Evolutionary conservation across 2,113 vertebrate species (phyloP).

Genomic region (Perca flavescens): DNA sequence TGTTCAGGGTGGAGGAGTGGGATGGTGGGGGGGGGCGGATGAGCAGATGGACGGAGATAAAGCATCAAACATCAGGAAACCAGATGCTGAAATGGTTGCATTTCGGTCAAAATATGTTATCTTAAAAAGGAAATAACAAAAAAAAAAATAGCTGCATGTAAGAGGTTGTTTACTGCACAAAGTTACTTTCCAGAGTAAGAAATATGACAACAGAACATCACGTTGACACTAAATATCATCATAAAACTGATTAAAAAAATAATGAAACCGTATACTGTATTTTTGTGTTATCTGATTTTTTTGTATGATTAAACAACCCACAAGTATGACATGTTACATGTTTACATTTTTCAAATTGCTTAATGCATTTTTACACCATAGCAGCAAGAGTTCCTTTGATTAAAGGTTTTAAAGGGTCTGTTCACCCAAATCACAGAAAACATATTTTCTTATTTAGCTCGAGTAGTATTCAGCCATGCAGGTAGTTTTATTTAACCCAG

Average conservation of each 20-base stretch:
- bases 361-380: conserved; percentile 26
- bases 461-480: not conserved
- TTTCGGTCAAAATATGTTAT: not conserved
- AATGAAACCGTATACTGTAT: not conserved
- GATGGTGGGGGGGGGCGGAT: conserved; percentile 12
- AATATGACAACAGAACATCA: conserved; percentile 7
- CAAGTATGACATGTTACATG: not conserved
- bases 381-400: conserved; percentile 39
- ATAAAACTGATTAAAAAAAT: not conserved
- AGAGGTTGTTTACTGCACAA: not conserved
- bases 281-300: not conserved
- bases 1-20: conserved; percentile 29
- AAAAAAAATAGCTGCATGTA: not conserved
- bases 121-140: not conserved
- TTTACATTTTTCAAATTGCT: not conserved
- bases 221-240: not conserved
- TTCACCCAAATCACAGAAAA: conserved; percentile 43
- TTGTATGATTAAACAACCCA: not conserved
- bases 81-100: conserved; percentile 23
- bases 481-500: not conserved
- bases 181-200: not conserved
- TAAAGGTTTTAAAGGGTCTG: conserved; percentile 32
- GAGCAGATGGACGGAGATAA: conserved; percentile 20
- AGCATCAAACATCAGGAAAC: conserved; percentile 41
- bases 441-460: not conserved